A percentile compares a stretch with the other conserved stretches of the same genome.
Conservation (phyloP, 2,113 vertebrate genomes). For the Mastomys natalensis region DNA sequence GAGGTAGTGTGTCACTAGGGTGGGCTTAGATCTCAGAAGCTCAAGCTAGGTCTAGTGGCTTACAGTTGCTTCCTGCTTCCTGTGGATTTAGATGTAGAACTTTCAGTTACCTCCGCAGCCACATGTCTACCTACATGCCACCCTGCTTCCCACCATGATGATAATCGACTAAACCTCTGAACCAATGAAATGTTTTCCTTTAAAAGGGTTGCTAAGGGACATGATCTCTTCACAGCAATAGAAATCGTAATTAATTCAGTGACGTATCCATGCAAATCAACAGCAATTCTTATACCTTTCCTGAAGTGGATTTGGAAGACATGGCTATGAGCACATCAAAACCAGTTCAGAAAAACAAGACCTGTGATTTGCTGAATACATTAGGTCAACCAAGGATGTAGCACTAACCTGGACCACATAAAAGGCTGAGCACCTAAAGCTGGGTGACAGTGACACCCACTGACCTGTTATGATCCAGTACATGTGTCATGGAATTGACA, state of each 20-base stretch:
- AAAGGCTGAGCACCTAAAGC: neutral
- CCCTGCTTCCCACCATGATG: neutral
- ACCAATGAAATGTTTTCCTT: neutral
- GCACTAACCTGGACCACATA: no score
- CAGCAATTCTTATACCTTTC: neutral
- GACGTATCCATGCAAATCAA: neutral
- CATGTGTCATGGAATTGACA: no score
- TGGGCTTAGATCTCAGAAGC: neutral
- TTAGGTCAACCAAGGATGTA: neutral
- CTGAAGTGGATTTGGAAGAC: neutral
- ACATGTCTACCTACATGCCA: neutral
- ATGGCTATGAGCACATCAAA: no score
- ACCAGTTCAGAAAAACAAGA: neutral
- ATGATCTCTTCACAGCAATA: neutral
- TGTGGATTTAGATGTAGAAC: neutral
- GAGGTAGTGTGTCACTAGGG: neutral
- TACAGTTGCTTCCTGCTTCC: neutral
- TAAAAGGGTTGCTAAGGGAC: neutral
- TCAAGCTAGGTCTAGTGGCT: neutral
- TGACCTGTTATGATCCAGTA: neutral
- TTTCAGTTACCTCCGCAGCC: neutral
- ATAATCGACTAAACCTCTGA: neutral
- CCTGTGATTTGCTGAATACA: neutral
- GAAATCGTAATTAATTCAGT: neutral
- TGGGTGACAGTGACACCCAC: neutral